These are phyloP conservation scores for Enteromius viviparus DNA, from an alignment of 2,797 vertebrate genomes.

Conservation along the genomic window DNA sequence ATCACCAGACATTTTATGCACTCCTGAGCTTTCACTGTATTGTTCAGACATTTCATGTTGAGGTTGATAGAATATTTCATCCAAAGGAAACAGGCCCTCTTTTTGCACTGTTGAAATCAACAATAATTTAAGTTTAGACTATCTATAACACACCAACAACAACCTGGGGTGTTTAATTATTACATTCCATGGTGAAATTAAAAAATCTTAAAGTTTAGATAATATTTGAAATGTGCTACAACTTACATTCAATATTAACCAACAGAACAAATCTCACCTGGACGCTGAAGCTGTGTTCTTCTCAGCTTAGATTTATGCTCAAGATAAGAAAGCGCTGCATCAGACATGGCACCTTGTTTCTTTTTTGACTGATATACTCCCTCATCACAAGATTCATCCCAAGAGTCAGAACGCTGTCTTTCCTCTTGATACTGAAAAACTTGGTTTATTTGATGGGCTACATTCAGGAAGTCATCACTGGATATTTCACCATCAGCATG, in stretches of 20 bases:
- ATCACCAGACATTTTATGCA: conserved; percentile 73
- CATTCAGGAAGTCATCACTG: conserved; percentile 91
- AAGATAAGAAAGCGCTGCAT: conserved; percentile 89
- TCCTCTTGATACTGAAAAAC: conserved; percentile 98
- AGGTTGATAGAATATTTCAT: conserved; percentile 74
- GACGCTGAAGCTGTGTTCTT: conserved; percentile 90
- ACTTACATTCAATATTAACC: conserved; percentile 70
- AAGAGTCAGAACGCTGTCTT: conserved; percentile 86
- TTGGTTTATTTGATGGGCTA: conserved; percentile 94
- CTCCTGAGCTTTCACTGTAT: conserved; percentile 71
- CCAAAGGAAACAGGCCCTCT: conserved; percentile 77
- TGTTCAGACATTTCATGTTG: conserved; percentile 78
- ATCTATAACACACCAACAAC: neutral
- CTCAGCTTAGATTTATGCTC: conserved; percentile 95
- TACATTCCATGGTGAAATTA: neutral
- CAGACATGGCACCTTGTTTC: conserved; percentile 72
- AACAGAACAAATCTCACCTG: conserved; percentile 73
- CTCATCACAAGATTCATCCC: conserved; percentile 83
- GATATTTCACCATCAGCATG: conserved; percentile 90
- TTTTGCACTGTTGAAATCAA: conserved; percentile 69
- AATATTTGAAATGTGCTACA: conserved; percentile 41
- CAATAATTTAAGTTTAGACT: neutral
- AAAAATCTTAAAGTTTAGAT: neutral
- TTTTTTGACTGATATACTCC: conserved; percentile 79
- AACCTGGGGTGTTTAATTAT: neutral